Base-by-base conservation (phyloP, 37 sponge, comb jelly and placozoan species). In the Crambe crambe region DNA sequence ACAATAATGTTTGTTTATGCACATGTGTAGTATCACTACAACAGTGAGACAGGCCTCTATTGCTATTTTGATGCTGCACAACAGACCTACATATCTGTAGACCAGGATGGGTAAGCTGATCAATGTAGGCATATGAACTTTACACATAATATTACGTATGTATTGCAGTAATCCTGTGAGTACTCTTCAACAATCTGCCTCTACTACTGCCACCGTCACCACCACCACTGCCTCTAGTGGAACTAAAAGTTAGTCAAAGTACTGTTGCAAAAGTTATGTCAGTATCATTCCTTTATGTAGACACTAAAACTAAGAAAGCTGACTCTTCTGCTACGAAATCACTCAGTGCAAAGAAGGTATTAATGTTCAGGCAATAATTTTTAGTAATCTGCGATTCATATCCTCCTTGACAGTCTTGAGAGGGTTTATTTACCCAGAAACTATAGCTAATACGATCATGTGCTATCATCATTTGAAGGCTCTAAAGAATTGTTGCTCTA, bases 11-110 rank as follows among this genome's bases (percentile, higher is more conserved):
- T n/a, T n/a, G n/a, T n/a, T n/a, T n/a, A n/a, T n/a, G n/a, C n/a
- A n/a, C n/a, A n/a, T 22, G 36, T 74, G 47, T 80, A 94, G 97
- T 97, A 97, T 71, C 89, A 95, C 72, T 97, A 97, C 89, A 95
- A 97, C 85, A 82, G 89, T 58, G 73, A 86, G 68, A 91, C 97
- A 42, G 86, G 84, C 31, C 85, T 92, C 68, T 96, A 95, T 47
- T 98, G 95, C 76, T 94, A 94, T 73, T 96, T 86, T 77, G 93
- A 96, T 56, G 58, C 90, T 4, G 58, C 68, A 20, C 70, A 71
- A 18, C 88, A 85, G 72, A 61, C 79, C 34, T 98, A 98, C 60
- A 83, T 94, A 17, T 80, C 95, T 36, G 90, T 98, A 1, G 71
- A 70, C 59, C 66, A 67, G 9, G 73, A 81, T 10, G 85, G 81